These are phyloP conservation scores for Lasiurus borealis DNA, from an alignment of 2,113 vertebrate genomes.

Conservation along the genomic window DNA sequence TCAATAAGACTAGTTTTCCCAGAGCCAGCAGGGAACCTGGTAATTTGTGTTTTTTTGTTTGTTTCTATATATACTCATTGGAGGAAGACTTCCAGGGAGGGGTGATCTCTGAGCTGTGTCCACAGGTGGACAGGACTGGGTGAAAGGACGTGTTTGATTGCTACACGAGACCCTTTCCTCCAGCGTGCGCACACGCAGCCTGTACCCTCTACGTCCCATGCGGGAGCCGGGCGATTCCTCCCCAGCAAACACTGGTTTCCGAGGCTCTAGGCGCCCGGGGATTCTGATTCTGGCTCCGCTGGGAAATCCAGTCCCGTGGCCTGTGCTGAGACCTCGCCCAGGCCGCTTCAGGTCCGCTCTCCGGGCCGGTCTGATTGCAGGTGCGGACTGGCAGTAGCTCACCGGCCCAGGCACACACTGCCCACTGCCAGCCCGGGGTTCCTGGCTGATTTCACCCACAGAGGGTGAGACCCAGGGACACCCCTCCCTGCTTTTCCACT, in stretches of 20 bases:
- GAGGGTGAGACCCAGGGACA: not conserved
- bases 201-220: not conserved
- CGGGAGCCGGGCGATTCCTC: not conserved
- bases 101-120: not conserved
- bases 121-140: not conserved
- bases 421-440: not conserved
- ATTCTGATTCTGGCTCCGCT: not conserved
- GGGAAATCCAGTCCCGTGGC: not conserved
- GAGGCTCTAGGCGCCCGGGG: not conserved
- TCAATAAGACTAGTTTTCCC: constrained; percentile 42
- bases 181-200: not conserved
- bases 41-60: not conserved
- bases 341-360: not conserved
- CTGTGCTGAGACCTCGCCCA: not conserved
- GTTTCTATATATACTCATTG: constrained; percentile 4
- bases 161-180: not conserved
- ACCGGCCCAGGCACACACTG: no score
- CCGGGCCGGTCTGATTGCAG: not conserved
- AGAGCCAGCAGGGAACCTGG: constrained; percentile 33
- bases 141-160: not conserved
- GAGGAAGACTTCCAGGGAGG: not conserved
- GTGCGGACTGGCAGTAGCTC: no score
- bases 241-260: not conserved
- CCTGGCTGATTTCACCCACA: not conserved
- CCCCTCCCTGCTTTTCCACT: not conserved